Conservation (phyloP, 2,113 vertebrate genomes). For the Noturus placidus region DNA sequence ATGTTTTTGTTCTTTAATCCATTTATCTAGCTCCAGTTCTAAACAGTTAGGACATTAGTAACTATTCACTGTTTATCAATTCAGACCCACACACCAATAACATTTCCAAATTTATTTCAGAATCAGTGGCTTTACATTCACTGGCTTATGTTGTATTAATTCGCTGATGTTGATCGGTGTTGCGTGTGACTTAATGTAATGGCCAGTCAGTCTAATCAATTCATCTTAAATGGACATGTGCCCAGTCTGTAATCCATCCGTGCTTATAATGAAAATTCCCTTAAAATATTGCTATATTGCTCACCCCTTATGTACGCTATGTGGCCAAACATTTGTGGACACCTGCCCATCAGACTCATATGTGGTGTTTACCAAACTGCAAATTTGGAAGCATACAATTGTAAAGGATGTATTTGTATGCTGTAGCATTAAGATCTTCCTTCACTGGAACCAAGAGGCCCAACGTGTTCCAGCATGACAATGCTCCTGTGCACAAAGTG, state of each 20-base stretch:
- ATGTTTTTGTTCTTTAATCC: neutral
- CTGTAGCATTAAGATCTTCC: neutral
- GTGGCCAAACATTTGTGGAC: neutral
- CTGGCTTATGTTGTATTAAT: neutral
- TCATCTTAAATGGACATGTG: neutral
- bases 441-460: neutral
- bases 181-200: neutral
- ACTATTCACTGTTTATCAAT: neutral
- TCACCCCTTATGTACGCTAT: neutral
- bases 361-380: neutral
- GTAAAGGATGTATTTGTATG: neutral
- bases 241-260: neutral
- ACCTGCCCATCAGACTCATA: neutral
- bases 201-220: neutral
- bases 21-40: neutral
- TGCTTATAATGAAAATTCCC: neutral
- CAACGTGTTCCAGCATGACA: neutral
- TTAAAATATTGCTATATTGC: constrained; percentile 7
- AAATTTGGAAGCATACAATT: neutral
- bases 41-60: neutral
- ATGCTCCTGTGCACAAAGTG: neutral
- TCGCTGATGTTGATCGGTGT: neutral
- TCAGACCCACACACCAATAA: constrained; percentile 1
- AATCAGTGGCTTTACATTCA: neutral
- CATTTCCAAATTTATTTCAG: constrained; percentile 8